Evolutionary conservation across 2,113 vertebrate species (phyloP).

Genomic region (Phyllopteryx taeniolatus): DNA sequence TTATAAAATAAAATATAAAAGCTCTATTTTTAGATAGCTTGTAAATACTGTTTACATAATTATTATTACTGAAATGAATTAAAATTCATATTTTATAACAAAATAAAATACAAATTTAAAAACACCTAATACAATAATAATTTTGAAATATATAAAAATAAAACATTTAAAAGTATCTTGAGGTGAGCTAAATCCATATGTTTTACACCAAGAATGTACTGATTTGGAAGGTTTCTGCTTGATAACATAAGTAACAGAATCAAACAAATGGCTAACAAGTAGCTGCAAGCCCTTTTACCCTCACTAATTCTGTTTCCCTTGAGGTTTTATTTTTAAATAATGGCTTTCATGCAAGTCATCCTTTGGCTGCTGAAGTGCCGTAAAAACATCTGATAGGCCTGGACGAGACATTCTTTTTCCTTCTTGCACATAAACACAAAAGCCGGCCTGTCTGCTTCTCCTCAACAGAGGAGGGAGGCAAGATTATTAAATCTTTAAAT

Average conservation of each 20-base stretch:
- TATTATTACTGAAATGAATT: too few species aligned
- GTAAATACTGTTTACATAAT: too few species aligned
- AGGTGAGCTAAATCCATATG: neutral
- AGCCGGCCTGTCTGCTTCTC: neutral
- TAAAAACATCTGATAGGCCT: constrained; percentile 15
- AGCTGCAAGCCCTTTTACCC: constrained; percentile 20
- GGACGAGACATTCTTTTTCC: constrained; percentile 3
- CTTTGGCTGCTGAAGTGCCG: constrained; percentile 15
- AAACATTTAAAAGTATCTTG: neutral
- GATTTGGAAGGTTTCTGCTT: neutral
- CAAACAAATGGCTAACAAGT: constrained; percentile 18
- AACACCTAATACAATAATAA: too few species aligned
- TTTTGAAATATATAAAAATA: neutral
- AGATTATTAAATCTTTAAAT: constrained; percentile 21
- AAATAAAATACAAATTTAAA: neutral
- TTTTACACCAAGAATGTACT: neutral
- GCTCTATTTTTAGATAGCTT: too few species aligned
- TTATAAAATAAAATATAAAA: too few species aligned
- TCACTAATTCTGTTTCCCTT: constrained; percentile 18
- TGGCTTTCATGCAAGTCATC: constrained; percentile 27
- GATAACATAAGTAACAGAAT: neutral
- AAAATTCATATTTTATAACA: too few species aligned
- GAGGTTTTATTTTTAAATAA: constrained; percentile 49
- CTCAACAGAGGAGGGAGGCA: neutral
- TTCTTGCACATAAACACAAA: constrained; percentile 14